phyloP scores from a whole-genome alignment of 1,140 invertebrate genomes.

The Lasaia peninsularis region DNA sequence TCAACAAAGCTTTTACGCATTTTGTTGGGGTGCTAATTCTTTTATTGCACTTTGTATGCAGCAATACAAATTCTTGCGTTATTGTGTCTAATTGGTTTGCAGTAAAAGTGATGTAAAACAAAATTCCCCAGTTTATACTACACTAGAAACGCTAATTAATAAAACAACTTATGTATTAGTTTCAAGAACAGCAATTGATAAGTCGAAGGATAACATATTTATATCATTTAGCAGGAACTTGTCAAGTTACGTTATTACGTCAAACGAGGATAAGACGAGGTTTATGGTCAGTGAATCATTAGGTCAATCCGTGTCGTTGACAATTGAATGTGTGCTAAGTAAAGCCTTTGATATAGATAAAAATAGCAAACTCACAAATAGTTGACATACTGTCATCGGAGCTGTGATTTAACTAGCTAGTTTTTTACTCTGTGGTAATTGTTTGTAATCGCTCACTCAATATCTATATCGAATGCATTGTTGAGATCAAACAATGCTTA shows the following conservation, averaged over 20 bases:
- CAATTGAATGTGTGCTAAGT: constrained; percentile 64
- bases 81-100: constrained; percentile 6
- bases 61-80: not conserved
- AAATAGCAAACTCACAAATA: constrained; percentile 32
- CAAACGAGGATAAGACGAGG: constrained; percentile 60
- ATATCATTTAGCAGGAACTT: constrained; percentile 2
- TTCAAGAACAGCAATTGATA: constrained; percentile 19
- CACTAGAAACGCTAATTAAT: constrained; percentile 8
- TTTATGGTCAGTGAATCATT: constrained; percentile 71
- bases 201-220: constrained; percentile 19
- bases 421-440: constrained; percentile 48
- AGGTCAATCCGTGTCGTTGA: constrained; percentile 65
- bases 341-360: constrained; percentile 42
- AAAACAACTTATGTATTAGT: constrained; percentile 8
- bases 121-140: constrained; percentile 2
- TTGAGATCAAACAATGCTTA: constrained; percentile 57
- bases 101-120: not conserved
- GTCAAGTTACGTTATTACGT: constrained; percentile 40
- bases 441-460: constrained; percentile 35
- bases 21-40: constrained; percentile 8
- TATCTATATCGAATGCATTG: constrained; percentile 48
- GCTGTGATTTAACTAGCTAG: constrained; percentile 22
- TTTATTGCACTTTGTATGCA: constrained; percentile 12
- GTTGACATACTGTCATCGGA: constrained; percentile 30
- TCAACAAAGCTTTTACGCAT: constrained; percentile 17